phyloP scores from a whole-genome alignment of 2,797 vertebrate species.

The Eulemur rubriventer region DNA sequence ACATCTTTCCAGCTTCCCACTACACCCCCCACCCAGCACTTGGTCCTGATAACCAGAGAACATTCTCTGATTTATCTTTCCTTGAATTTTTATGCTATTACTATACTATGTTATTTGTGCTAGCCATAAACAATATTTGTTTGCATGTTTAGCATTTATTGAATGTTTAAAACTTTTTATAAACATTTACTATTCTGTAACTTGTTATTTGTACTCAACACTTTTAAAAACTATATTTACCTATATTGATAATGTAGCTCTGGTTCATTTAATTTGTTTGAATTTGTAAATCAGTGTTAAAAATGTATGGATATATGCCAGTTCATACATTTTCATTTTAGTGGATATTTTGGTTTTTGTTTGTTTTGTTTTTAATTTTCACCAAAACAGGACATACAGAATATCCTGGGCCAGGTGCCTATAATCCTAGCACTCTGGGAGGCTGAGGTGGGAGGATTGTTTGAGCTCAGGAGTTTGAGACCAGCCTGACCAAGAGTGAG shows the following conservation, averaged over 20 bases:
- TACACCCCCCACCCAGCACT: neutral
- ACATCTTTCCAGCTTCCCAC: neutral
- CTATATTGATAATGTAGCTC: neutral
- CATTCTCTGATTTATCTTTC: neutral
- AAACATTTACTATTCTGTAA: neutral
- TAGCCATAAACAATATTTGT: neutral
- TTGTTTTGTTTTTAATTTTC: neutral
- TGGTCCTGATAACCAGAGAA: neutral
- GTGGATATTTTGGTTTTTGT: neutral
- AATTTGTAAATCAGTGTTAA: neutral
- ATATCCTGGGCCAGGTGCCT: neutral
- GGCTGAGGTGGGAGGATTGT: no score
- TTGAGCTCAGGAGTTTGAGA: no score
- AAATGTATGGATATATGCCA: neutral
- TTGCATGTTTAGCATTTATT: neutral
- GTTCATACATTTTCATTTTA: slow-evolving; percentile 1
- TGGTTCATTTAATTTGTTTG: slow-evolving; percentile 30
- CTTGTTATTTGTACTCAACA: neutral
- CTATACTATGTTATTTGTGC: neutral
- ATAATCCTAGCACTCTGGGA: no score
- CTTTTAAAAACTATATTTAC: neutral
- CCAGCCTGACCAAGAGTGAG: no score
- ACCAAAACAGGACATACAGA: neutral
- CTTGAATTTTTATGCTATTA: neutral
- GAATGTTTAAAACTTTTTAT: neutral